These are phyloP conservation scores for Nemapogon koenigi DNA, from an alignment of 2,888 invertebrate species.

Conservation along the genomic window DNA sequence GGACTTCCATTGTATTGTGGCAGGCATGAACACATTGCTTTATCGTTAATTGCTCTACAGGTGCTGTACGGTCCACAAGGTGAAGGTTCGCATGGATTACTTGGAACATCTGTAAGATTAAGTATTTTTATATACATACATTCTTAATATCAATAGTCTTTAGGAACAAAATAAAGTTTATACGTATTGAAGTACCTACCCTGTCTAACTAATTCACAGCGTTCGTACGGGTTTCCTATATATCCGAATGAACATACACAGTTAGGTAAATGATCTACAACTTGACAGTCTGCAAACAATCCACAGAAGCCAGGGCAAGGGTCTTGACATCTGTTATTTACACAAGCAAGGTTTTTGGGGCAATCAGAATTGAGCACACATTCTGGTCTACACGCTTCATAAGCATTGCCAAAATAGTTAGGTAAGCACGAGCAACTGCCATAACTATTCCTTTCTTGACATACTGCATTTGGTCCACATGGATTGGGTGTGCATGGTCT, in stretches of 20 bases:
- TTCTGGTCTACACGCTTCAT: slow-evolving; percentile 74
- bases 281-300: slow-evolving; percentile 74
- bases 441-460: slow-evolving; percentile 69
- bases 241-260: slow-evolving; percentile 73
- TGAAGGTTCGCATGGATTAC: slow-evolving; percentile 75
- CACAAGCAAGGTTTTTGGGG: slow-evolving; percentile 69
- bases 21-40: slow-evolving; percentile 75
- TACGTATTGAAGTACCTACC: slow-evolving; percentile 25
- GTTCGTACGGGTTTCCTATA: slow-evolving; percentile 74
- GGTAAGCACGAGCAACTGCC: slow-evolving; percentile 74
- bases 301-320: slow-evolving; percentile 83
- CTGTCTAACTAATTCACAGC: slow-evolving; percentile 34
- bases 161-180: background rate
- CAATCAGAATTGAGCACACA: slow-evolving; percentile 74
- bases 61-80: slow-evolving; percentile 82
- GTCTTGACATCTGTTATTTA: slow-evolving; percentile 71
- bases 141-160: background rate
- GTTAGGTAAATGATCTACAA: slow-evolving; percentile 76
- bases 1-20: slow-evolving; percentile 75
- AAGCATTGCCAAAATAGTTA: slow-evolving; percentile 74
- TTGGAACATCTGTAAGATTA: slow-evolving; percentile 34
- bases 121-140: too few species aligned
- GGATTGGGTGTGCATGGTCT: slow-evolving; percentile 68
- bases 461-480: slow-evolving; percentile 71
- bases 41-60: slow-evolving; percentile 68